Evolutionary conservation across 1,140 invertebrate species (phyloP), one percentile per base, ranked within the genome.

Genomic region (Micrasema minimum): DNA sequence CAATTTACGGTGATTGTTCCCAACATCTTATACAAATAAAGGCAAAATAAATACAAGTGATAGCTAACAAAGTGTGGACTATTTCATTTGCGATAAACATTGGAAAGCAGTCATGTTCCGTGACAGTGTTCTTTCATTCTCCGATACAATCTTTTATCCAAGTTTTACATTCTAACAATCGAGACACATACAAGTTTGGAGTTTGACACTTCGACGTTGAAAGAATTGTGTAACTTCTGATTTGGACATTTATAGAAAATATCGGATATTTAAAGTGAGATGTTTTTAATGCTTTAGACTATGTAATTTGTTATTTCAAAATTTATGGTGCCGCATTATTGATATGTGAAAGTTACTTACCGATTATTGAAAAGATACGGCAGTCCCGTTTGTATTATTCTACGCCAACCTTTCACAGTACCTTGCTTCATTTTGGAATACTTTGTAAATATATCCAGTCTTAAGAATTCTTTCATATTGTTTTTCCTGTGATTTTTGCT

Each of bases 281-380:
- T 67, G 66, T 67, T 67, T 67, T 67, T 67, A n/a, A 55, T 55
- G 48, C 50, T 53, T n/a, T 67, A 67, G 66, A 67, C 51, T 67
- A 57, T 67, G 66, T 55, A 16, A 55, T 67, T 67, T 67, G 66
- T 67, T 67, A 64, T 46, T 45, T 59, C 59, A 64, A 64, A 64
- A 64, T 64, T 64, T 64, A 64, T 14, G 43, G 38, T 12, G 7
- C n/a, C 22, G n/a, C 43, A 4, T 16, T 46, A n/a, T 48, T 64
- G 20, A 20, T 31, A 31, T 2, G 26, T 4, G 26, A 31, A 31
- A n/a, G n/a, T n/a, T 7, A 4, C 26, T 7, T 31, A 31, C 7
- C 26, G 7, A 31, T 31, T 31, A 4, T 31, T 31, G 7, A 31
- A 31, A 31, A 31, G 26, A 31, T 31, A 31, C 7, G 26, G 26